phyloP scores from a whole-genome alignment of 2,113 vertebrate genomes.

The Alosa alosa region DNA sequence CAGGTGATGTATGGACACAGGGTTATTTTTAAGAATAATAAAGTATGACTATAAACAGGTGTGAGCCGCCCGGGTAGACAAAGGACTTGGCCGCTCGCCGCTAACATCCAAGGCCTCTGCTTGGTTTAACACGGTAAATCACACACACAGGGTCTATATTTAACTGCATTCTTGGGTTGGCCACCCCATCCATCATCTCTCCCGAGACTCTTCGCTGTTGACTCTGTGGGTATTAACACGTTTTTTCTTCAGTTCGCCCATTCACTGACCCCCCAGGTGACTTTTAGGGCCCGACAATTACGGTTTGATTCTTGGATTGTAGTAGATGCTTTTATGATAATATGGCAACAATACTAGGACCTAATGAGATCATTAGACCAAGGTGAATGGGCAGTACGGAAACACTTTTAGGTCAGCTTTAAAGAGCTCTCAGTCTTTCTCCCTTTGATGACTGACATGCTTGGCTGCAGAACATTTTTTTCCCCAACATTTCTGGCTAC shows the following conservation, averaged over 20 bases:
- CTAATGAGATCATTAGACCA: background rate
- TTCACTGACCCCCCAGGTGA: background rate
- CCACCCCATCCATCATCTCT: conserved; percentile 20
- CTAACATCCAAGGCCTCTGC: conserved; percentile 12
- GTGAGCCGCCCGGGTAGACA: conserved; percentile 60
- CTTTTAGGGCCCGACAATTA: background rate
- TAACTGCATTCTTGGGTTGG: conserved; percentile 33
- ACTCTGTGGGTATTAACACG: background rate
- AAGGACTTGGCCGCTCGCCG: conserved; percentile 57
- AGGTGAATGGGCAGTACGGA: background rate
- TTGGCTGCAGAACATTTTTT: background rate
- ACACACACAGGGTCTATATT: conserved; percentile 43
- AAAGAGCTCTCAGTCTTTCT: background rate
- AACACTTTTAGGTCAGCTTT: background rate
- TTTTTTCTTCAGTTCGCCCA: background rate
- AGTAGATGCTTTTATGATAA: background rate
- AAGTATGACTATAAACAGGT: conserved; percentile 63
- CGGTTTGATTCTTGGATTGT: background rate
- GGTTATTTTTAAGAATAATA: conserved; percentile 67
- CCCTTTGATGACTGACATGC: background rate
- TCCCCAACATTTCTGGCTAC: background rate
- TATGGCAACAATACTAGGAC: background rate
- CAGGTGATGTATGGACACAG: conserved; percentile 31
- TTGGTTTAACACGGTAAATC: conserved; percentile 42
- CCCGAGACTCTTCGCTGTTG: background rate